These are phyloP conservation scores for Chloropsis cyanopogon DNA, from an alignment of 2,113 vertebrate species.

Conservation along the genomic window DNA sequence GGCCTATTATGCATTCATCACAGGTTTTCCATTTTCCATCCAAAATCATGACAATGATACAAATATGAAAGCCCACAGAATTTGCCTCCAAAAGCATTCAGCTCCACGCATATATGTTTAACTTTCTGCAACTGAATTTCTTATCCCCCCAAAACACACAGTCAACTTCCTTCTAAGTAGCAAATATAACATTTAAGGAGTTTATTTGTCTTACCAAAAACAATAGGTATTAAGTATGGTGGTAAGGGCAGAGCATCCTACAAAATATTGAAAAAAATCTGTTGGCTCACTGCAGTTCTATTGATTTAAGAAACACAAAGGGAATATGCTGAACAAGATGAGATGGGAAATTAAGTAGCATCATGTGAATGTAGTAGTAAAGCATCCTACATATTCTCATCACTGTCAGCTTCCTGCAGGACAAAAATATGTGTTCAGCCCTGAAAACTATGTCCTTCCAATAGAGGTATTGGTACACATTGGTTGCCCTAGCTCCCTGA, in stretches of 20 bases:
- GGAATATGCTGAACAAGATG: slow-evolving; percentile 43
- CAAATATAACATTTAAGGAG: background rate
- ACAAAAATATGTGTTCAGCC: slow-evolving; percentile 38
- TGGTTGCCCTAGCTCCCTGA: slow-evolving; percentile 19
- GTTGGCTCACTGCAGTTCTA: slow-evolving; percentile 6
- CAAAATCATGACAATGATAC: slow-evolving; percentile 42
- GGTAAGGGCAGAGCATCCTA: background rate
- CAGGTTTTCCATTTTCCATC: slow-evolving; percentile 20
- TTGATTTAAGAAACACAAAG: slow-evolving; percentile 51
- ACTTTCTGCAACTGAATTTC: background rate
- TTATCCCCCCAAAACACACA: background rate
- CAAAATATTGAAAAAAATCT: slow-evolving; percentile 42
- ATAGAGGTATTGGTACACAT: background rate
- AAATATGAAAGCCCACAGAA: background rate
- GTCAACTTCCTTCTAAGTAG: background rate
- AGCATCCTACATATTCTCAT: slow-evolving; percentile 9
- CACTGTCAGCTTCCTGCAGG: background rate
- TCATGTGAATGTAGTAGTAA: slow-evolving; percentile 25
- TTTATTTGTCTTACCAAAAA: background rate
- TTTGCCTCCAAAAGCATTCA: slow-evolving; percentile 11
- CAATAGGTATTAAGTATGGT: background rate
- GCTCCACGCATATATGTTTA: background rate
- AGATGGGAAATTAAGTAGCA: background rate
- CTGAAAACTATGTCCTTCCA: background rate
- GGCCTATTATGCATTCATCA: slow-evolving; percentile 7